Evolutionary conservation across 2,113 vertebrate species (phyloP), one percentile per base, ranked within the genome.

Genomic region (Sigmodon hispidus): DNA sequence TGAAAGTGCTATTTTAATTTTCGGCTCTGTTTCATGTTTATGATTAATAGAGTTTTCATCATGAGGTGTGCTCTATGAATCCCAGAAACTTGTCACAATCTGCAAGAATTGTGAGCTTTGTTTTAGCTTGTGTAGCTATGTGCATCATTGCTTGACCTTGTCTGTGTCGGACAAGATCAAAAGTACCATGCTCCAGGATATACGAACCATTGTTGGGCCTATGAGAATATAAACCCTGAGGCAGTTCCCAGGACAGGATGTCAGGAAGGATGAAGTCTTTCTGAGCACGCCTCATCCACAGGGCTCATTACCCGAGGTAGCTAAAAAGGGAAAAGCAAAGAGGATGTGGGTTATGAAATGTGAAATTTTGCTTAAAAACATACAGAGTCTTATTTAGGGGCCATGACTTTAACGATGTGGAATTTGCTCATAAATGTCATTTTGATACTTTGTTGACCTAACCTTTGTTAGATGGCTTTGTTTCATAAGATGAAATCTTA

Each of bases 201-300:
- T 63, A 61, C 45, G 97, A 96, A 59, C 73, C 87, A 48, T 73
- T 65, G 10, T 70, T 45, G 57, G 72, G 70, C 73, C 93, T 65
- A 63, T 87, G 77, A 79, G 72, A 86, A 77, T 89, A 29, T 75
- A 79, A 77, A 86, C 45, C 70, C 80, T 92, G 79, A 94, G 89
- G 89, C 87, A 87, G 12, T 87, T 92, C 75, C 91, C 36, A 40
- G 63, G 79, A 94, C 63, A 50, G 59, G 93, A 69, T 94, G 91
- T 97, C 89, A 93, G 65, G 84, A 83, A 93, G 95, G 55, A 90
- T 95, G 93, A 94, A 75, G 92, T 50, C 91, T 93, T 87, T 91
- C 86, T 95, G 48, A 65, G 86, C 61, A 0, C 1, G 3, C 63
- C 55, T 75, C 50, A 70, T 86, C 67, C 55, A 10, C 79, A 50